These are phyloP conservation scores for Ptilodon capucinus DNA, from an alignment of 2,888 invertebrate species.

Conservation along the genomic window DNA sequence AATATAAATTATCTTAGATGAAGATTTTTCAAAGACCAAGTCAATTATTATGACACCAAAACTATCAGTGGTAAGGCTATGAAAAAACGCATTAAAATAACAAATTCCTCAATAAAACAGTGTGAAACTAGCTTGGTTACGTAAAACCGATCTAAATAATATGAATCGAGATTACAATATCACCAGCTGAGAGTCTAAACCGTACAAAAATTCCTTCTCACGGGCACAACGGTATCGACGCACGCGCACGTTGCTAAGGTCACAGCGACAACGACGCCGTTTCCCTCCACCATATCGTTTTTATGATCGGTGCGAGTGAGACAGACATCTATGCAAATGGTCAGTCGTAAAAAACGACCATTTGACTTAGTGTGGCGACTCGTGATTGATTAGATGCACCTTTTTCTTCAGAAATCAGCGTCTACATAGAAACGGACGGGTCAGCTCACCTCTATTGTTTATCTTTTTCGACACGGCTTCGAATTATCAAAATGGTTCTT, in stretches of 20 bases:
- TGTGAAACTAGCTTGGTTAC: conserved; percentile 20
- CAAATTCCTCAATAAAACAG: conserved; percentile 7
- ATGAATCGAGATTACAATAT: conserved; percentile 50
- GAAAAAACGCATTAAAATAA: not conserved
- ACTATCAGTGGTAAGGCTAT: conserved; percentile 3
- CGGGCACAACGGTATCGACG: conserved; percentile 70
- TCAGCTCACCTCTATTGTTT: conserved; percentile 56
- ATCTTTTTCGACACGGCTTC: conserved; percentile 49
- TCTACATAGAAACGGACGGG: conserved; percentile 54
- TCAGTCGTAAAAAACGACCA: conserved; percentile 57
- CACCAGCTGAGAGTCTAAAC: conserved; percentile 53
- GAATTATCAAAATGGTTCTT: conserved; percentile 45
- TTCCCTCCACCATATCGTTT: conserved; percentile 37
- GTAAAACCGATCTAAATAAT: conserved; percentile 28
- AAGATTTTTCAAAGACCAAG: too few species aligned
- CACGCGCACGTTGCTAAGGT: conserved; percentile 67
- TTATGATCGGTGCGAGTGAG: conserved; percentile 35
- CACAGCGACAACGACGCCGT: conserved; percentile 46
- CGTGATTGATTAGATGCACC: conserved; percentile 78
- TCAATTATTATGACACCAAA: conserved; percentile 2
- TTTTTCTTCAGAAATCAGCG: conserved; percentile 56
- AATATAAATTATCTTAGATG: not conserved
- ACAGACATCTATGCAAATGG: conserved; percentile 64
- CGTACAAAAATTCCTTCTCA: conserved; percentile 74
- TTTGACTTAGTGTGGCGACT: conserved; percentile 62